Conservation (phyloP, 2,113 vertebrate species). For the Myiopsitta monachus region DNA sequence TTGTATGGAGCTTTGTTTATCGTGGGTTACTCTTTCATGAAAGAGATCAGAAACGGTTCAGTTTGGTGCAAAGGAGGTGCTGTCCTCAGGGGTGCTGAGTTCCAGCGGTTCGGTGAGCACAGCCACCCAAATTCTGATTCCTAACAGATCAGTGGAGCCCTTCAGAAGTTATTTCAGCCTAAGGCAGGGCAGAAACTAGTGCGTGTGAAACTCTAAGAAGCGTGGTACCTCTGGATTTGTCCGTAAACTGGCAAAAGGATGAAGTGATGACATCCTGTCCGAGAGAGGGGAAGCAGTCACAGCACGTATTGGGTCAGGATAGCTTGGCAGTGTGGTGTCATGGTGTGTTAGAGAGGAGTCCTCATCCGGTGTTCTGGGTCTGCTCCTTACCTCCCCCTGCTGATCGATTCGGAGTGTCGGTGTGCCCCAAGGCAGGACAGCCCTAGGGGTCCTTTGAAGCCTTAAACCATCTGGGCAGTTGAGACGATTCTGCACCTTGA, state of each 20-base stretch:
- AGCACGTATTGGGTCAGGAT: background rate
- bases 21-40: accelerated
- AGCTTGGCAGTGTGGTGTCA: background rate
- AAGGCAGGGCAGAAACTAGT: background rate
- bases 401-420: background rate
- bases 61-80: background rate
- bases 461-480: background rate
- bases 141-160: background rate
- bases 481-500: background rate
- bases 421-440: background rate
- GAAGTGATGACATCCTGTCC: background rate
- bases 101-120: background rate
- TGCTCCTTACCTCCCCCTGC: background rate
- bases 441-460: background rate
- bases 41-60: background rate
- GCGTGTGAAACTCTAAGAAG: background rate
- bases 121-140: background rate
- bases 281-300: background rate
- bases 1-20: background rate
- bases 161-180: accelerated
- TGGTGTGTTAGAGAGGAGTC: background rate
- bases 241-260: background rate
- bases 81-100: background rate
- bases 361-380: background rate
- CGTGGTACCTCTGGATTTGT: background rate